Evolutionary conservation across 2,888 invertebrate genomes (phyloP), one percentile per base, ranked within the genome.

Genomic region (Philonicus albiceps): DNA sequence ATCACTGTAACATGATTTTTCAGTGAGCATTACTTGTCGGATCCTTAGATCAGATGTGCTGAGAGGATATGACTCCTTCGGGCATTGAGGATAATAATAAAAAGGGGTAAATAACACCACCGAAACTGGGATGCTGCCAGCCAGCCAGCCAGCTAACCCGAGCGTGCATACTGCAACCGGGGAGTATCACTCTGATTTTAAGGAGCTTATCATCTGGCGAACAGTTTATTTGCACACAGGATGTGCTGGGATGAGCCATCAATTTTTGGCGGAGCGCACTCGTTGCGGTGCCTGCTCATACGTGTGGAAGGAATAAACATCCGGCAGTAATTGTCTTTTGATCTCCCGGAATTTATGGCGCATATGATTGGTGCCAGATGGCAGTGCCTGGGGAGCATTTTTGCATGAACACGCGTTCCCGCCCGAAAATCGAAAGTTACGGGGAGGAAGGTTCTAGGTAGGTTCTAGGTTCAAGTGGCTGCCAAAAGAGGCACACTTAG

Each of bases 41-140:
- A 84, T 84, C 84, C 73, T 84, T 73, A 84, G 84, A 84, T 84
- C 84, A 84, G 73, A 84, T 84, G 73, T 84, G 40, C 84, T 73
- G 84, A 37, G 72, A 73, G 84, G 84, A 84, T 84, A 84, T 84
- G 73, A 53, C 40, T 84, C 84, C 73, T 84, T 73, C 73, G 84
- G 73, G 84, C 34, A 84, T 84, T 73, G 43, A 11, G 73, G 84
- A 22, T 84, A 73, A 22, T 84, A 73, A 84, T 84, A 84, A 84
- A 64, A 83, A 84, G 73, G 84, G 84, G 84, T 84, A 84, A 84
- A 73, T 30, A 73, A 84, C 73, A 73, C 72, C 84, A 37, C 27
- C 40, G 73, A 73, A 84, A 73, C 27, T 22, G 73, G 40, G 72
- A 34, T 73, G 73, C 30, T 73, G 73, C 64, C 64, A 11, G 27